A percentile compares a stretch with the other conserved stretches of the same genome.
Evolutionary conservation across 2,888 invertebrate genomes (phyloP).

Genomic region (Drepanosiphum platanoidis): DNA sequence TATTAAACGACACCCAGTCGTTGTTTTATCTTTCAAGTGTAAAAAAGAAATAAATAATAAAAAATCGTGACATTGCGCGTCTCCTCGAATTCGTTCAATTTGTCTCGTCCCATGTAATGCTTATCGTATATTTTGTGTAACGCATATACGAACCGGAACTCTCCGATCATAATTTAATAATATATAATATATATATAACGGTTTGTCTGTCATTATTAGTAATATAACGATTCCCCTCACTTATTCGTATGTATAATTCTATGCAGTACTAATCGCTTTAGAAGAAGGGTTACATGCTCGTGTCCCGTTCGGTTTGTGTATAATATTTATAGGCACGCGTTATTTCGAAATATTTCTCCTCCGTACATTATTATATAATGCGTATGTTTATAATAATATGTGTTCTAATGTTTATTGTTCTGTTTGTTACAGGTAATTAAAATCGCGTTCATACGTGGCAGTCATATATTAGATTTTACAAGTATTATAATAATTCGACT

Average conservation of each 20-base stretch:
- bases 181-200: not conserved
- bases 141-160: not conserved
- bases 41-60: too few species aligned
- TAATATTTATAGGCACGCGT: not conserved
- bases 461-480: not conserved
- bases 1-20: too few species aligned
- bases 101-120: not conserved
- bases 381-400: not conserved
- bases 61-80: not conserved
- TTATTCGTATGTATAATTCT: not conserved
- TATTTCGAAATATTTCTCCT: conserved; percentile 23
- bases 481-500: not conserved
- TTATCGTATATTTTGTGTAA: too few species aligned
- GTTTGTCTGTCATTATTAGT: too few species aligned
- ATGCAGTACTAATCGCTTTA: not conserved
- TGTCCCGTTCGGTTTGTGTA: not conserved
- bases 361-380: not conserved
- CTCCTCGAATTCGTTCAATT: not conserved
- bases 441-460: not conserved
- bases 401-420: conserved; percentile 21
- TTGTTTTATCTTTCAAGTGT: too few species aligned
- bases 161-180: not conserved
- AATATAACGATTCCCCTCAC: not conserved
- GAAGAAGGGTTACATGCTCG: not conserved
- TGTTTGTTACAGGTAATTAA: conserved; percentile 56